phyloP scores from a whole-genome alignment of 2,113 vertebrate genomes.

The Rostratula benghalensis region DNA sequence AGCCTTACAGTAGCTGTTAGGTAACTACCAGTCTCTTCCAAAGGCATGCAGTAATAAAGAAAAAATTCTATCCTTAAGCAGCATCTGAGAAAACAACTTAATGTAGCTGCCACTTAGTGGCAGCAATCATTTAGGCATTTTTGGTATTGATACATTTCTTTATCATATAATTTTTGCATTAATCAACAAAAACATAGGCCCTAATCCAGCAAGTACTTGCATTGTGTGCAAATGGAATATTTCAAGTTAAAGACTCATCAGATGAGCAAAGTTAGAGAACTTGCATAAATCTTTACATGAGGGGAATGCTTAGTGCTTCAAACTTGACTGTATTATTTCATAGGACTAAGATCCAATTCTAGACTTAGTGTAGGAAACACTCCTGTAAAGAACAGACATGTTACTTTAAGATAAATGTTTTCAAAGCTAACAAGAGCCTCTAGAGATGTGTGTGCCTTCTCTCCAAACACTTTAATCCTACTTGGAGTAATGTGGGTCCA shows the following conservation, averaged over 20 bases:
- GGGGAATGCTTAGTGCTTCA: background rate
- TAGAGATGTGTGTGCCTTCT: background rate
- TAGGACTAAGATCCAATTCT: background rate
- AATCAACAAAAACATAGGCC: conserved; percentile 13
- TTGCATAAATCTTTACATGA: conserved; percentile 12
- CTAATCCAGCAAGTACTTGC: conserved; percentile 21
- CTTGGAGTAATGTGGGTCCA: background rate
- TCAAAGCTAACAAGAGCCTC: conserved; percentile 26
- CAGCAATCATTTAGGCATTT: conserved; percentile 57
- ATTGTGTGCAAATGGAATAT: conserved; percentile 25
- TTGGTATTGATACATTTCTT: conserved; percentile 46
- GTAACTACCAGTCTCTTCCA: conserved; percentile 18
- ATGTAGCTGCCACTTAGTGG: conserved; percentile 60
- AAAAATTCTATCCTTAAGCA: conserved; percentile 25
- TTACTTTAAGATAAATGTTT: background rate
- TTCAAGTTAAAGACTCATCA: conserved; percentile 53
- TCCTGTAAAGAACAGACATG: background rate
- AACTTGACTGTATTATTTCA: background rate
- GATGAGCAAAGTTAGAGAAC: conserved; percentile 15
- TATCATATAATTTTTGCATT: conserved; percentile 35
- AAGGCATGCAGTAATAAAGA: conserved; percentile 21
- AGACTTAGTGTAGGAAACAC: background rate
- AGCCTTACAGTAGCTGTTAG: background rate
- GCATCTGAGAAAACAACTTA: conserved; percentile 55
- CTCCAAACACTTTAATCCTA: background rate